phyloP scores from a whole-genome alignment of 2,113 vertebrate genomes.

The Hassar affinis region DNA sequence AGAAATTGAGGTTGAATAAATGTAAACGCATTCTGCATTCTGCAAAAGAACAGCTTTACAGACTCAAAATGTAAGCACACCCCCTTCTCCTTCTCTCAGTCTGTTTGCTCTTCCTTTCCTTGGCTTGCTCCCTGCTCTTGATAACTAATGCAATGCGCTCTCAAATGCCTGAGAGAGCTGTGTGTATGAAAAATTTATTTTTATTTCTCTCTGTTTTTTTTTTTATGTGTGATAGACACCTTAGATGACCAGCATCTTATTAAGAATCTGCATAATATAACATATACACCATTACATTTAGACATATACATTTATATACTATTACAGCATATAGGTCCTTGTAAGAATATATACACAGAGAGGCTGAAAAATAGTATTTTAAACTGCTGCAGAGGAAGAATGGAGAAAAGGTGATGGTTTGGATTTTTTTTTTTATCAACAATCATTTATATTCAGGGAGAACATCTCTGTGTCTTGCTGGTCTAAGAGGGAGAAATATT shows the following conservation, averaged over 20 bases:
- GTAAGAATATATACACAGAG: neutral
- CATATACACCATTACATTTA: neutral
- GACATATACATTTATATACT: conserved; percentile 31
- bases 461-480: conserved; percentile 1
- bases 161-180: conserved; percentile 50
- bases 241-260: conserved; percentile 59
- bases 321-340: conserved; percentile 8
- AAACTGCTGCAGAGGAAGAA: neutral
- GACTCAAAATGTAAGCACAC: neutral
- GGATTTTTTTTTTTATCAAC: neutral
- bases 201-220: conserved; percentile 49
- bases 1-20: neutral
- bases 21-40: neutral
- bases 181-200: conserved; percentile 72
- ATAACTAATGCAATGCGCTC: conserved; percentile 64
- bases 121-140: conserved; percentile 55
- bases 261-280: conserved; percentile 64
- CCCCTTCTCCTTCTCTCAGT: conserved; percentile 32
- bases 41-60: neutral
- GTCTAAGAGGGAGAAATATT: conserved; percentile 28
- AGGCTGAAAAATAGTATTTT: neutral
- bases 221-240: conserved; percentile 61
- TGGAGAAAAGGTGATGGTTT: neutral
- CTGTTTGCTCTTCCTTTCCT: conserved; percentile 54
- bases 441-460: conserved; percentile 23